Percentiles rank a stretch among this genome's conserved stretches.
Conservation (phyloP, 1,140 invertebrate species). For the Whitmania pigra region DNA sequence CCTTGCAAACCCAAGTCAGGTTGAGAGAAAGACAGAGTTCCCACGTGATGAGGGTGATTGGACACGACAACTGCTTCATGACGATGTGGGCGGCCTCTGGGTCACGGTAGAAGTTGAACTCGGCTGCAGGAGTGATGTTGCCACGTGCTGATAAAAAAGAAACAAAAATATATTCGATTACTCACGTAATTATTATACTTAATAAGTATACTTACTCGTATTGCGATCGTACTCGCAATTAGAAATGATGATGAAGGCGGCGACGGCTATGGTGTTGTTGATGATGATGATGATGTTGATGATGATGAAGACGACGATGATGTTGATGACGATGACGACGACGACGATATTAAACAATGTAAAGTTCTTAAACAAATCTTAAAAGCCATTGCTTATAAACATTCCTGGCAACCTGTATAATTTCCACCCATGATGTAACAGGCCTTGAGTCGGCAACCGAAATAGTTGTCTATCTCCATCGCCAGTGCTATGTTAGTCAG, state of each 20-base stretch:
- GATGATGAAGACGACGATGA: too few relatives aligned
- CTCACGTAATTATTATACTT: too few relatives aligned
- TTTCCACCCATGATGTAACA: slow-evolving; percentile 18
- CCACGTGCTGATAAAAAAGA: slow-evolving; percentile 47
- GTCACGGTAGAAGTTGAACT: slow-evolving; percentile 67
- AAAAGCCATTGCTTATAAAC: too few relatives aligned
- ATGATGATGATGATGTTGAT: too few relatives aligned
- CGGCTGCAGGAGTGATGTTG: slow-evolving; percentile 53
- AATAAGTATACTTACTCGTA: too few relatives aligned
- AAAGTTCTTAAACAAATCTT: too few relatives aligned
- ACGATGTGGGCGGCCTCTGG: slow-evolving; percentile 57
- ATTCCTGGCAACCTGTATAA: background rate
- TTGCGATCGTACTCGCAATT: too few relatives aligned
- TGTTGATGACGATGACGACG: too few relatives aligned
- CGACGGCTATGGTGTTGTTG: too few relatives aligned
- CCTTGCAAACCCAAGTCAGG: slow-evolving; percentile 16
- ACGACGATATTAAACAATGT: too few relatives aligned
- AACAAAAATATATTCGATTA: too few relatives aligned
- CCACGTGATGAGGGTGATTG: slow-evolving; percentile 18
- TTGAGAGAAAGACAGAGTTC: slow-evolving; percentile 17
- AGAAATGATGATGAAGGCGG: too few relatives aligned
- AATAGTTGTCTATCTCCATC: background rate
- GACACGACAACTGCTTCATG: slow-evolving; percentile 13
- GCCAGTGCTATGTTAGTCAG: slow-evolving; percentile 19
- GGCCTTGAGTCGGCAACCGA: background rate